Base-by-base conservation (phyloP, 2,888 invertebrate species). In the Drosophila aldrichi region DNA sequence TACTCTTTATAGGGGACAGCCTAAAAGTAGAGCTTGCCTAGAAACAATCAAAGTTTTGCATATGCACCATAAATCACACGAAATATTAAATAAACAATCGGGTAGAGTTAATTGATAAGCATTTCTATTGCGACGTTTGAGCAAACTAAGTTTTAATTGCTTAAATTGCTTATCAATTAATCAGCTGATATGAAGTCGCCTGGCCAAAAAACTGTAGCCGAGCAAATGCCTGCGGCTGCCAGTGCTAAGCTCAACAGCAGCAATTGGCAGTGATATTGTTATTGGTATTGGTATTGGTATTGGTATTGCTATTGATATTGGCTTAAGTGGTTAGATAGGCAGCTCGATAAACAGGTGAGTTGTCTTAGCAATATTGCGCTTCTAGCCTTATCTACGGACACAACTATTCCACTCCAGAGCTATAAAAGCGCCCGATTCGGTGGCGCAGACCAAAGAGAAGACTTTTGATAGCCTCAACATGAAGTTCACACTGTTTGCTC, bases 401-500 rank as follows among this genome's bases (percentile, higher is more conserved):
- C 29, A 18, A 32, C 46, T 7, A 44, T 6, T 16, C 48, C 29
- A 10, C n/a, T 16, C 16, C 25, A 34, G 2, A 43, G 40, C 43
- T 77, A 77, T 77, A 77, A 44, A 77, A 79, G 46, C 43, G 25
- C 9, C 22, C 29, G 18, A 36, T 3, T 3, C 29, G 12, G 4
- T 12, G 3, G n/a, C 5, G 10, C 14, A 22, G 41, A 14, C n/a
- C 25, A 48, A 55, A 38, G 57, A 77, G 54, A 75, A 60, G 46
- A 40, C 62, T 46, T 46, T 70, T 4, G n/a, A 46, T 54, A 46
- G 25, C 16, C 76, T 40, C 51, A 81, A 71, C 14, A 89, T 89
- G 89, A 90, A 89, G 74, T 67, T 79, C 34, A 72, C 79, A 7
- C 38, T 82, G 32, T 57, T 90, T 43, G 71, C 77, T 36, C 51